Evolutionary conservation across 2,113 vertebrate genomes (phyloP), one percentile per base, ranked within the genome.

Genomic region (Machaerirhynchus nigripectus): DNA sequence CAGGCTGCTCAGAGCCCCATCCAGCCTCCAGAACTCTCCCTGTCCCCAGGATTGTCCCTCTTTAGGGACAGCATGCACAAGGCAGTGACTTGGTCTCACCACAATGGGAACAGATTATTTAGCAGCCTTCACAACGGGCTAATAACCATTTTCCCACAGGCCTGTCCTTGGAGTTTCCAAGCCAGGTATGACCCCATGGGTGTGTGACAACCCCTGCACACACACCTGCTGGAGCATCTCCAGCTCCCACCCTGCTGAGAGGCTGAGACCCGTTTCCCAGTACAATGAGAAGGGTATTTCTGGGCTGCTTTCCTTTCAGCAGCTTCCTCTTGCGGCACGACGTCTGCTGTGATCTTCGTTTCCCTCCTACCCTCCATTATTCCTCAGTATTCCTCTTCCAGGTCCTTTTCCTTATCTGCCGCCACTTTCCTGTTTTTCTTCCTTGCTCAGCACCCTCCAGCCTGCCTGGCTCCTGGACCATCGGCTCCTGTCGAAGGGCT

Each of bases 341-440:
- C 0, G 18, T 46, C 92, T 93, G 70, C 65, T 16, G 19, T 46
- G 91, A 90, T 85, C 84, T 82, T 68, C 20, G 40, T 44, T 91
- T 74, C 64, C 93, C 89, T 80, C 42, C 35, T 19, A 63, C 60
- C 52, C 92, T 93, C 88, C 89, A 82, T 95, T 84, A 84, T 93
- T 82, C 84, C 76, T 74, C 78, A 68, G 9, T 46, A 71, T 89
- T 93, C 60, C 76, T 79, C 56, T 93, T 94, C 82, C 84, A 90
- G 81, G 73, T 40, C 63, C 84, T 95, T 94, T 89, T 57, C 85
- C 96, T 98, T 98, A 97, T 98, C 97, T 92, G 53, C 49, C 35
- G 23, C 65, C 81, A 55, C 94, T 59, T 98, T 98, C 97, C 97
- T 98, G 97, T 98, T 98, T 98, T 97, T 91, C 87, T 93, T 91